Base-by-base conservation (phyloP, 2,113 vertebrate genomes). In the Poeciliopsis occidentalis region DNA sequence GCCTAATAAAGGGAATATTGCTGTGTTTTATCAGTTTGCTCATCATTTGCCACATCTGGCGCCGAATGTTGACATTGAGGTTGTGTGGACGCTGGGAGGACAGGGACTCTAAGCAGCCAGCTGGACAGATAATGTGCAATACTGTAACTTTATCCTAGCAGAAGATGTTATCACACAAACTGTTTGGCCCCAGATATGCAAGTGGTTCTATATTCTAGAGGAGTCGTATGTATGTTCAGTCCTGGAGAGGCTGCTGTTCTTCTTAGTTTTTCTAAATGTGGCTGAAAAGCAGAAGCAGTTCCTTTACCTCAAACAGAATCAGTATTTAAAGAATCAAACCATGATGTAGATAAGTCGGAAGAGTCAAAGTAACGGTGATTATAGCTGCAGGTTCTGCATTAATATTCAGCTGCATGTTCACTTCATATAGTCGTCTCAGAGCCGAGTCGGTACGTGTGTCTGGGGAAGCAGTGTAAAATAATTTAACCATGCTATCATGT, bases 11-110 rank as follows among this genome's bases (percentile, higher is more conserved):
- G 67, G 73, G 69, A 69, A 74, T 65, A 71, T 70, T 3, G 68
- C 87, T 86, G 87, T 85, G 88, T 90, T 90, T 34, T 88, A 88
- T 81, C 81, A 88, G 85, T 91, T 87, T 62, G 68, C 70, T 75
- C 32, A 84, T 69, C 68, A 32, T 76, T 76, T 39, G 73, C 27
- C 74, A 64, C 76, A 68, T 67, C 61, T 47, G 65, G 29, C 19
- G n/a, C 15, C 15, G 19, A 54, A 69, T 60, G 44, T 17, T 72
- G 57, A 77, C 73, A 69, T 71, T 65, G 76, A 75, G 73, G 68
- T 73, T 63, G 73, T 64, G 81, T 34, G 34, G 34, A 34, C 8
- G 34, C 8, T 34, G 34, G 34, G 8, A 34, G 34, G 34, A 34
- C 34, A 11, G 34, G 34, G 34, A 34, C 34, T 34, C 10, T 8